Conservation (phyloP, 2,797 vertebrate genomes). For the Labroides dimidiatus region DNA sequence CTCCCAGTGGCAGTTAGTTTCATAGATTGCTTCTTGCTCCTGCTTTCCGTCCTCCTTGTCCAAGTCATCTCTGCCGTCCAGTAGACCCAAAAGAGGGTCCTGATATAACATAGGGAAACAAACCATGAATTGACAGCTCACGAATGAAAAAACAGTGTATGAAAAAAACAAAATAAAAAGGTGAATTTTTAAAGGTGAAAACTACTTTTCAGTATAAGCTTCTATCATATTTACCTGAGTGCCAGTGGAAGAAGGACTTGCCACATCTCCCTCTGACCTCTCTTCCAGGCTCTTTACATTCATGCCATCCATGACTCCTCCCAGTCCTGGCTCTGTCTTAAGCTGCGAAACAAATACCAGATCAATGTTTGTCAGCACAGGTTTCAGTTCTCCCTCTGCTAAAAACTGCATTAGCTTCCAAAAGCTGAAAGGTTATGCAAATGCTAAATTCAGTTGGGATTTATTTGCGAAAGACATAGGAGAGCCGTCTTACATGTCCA, state of each 20-base stretch:
- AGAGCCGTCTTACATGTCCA: conserved; percentile 84
- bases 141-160: neutral
- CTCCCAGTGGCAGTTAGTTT: conserved; percentile 98
- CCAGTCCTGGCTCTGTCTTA: conserved; percentile 91
- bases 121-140: neutral
- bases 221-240: conserved; percentile 87
- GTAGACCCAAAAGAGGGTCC: conserved; percentile 92
- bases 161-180: conserved; percentile 1
- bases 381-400: neutral
- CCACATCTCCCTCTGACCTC: conserved; percentile 92
- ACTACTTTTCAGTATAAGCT: neutral
- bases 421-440: conserved; percentile 5
- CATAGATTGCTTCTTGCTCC: conserved; percentile 93
- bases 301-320: conserved; percentile 85
- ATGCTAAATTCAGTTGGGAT: neutral
- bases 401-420: neutral
- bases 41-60: conserved; percentile 96
- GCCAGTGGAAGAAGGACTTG: conserved; percentile 94
- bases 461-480: conserved; percentile 12
- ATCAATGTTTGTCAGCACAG: neutral
- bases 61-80: conserved; percentile 93
- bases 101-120: conserved; percentile 58
- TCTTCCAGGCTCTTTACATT: conserved; percentile 91
- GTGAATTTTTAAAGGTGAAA: neutral
- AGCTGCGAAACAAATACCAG: conserved; percentile 78